Conservation (phyloP, 2,888 invertebrate genomes). For the Polydrusus pterygomalis region DNA sequence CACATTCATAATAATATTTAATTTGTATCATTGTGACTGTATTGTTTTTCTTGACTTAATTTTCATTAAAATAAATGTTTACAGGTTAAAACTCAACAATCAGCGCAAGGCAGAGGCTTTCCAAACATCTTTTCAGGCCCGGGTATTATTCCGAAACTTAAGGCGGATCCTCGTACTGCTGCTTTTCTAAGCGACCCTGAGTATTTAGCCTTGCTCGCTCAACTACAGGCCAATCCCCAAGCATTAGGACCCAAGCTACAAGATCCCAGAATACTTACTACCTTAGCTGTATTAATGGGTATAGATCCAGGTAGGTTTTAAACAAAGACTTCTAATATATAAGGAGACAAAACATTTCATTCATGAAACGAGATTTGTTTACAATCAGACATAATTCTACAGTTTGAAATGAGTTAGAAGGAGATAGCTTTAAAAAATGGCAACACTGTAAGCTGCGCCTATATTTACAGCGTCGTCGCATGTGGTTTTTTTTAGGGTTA, state of each 20-base stretch:
- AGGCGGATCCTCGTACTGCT: conserved; percentile 81
- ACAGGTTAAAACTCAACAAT: conserved; percentile 62
- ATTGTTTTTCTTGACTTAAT: too few relatives aligned
- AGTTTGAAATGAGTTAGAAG: too few relatives aligned
- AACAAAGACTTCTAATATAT: too few relatives aligned
- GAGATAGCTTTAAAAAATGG: too few relatives aligned
- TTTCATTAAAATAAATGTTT: background rate
- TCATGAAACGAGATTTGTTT: too few relatives aligned
- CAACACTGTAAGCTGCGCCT: too few relatives aligned
- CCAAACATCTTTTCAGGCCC: conserved; percentile 76
- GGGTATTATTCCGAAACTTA: conserved; percentile 77
- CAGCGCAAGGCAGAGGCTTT: conserved; percentile 58
- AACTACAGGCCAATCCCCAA: conserved; percentile 80
- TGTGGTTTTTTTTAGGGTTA: too few relatives aligned
- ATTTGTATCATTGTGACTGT: too few relatives aligned
- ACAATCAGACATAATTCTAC: too few relatives aligned
- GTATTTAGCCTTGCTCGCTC: conserved; percentile 79
- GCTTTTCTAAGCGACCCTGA: conserved; percentile 84
- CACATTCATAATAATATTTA: too few relatives aligned
- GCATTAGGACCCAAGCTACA: conserved; percentile 74
- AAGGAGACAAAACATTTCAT: too few relatives aligned
- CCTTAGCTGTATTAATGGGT: conserved; percentile 82
- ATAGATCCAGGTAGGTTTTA: conserved; percentile 35
- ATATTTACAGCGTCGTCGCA: too few relatives aligned
- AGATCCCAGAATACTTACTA: conserved; percentile 81